Evolutionary conservation across 1,140 invertebrate species (phyloP).

Genomic region (Anadara kagoshimensis): DNA sequence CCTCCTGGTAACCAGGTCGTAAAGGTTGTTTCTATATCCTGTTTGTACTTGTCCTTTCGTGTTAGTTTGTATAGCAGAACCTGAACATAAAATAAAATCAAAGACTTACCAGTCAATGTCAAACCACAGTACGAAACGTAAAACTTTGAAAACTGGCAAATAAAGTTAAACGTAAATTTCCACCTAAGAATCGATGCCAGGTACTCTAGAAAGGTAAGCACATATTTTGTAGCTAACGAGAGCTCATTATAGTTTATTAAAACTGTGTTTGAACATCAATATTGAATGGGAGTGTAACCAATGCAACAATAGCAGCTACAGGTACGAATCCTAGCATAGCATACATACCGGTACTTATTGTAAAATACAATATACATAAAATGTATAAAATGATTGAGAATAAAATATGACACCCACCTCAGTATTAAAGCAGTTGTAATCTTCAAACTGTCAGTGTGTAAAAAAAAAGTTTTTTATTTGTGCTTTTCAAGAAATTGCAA

Average conservation of each 20-base stretch:
- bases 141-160: background rate
- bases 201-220: background rate
- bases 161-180: background rate
- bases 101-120: background rate
- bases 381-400: no score
- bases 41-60: constrained; percentile 40
- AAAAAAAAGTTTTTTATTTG: no score
- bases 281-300: no score
- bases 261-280: no score
- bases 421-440: no score
- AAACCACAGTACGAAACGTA: background rate
- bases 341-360: no score
- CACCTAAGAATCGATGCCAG: background rate
- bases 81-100: constrained; percentile 16
- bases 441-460: no score
- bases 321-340: no score
- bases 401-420: no score
- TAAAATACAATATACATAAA: no score
- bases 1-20: constrained; percentile 42
- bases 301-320: no score
- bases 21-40: constrained; percentile 43
- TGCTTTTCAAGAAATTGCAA: no score
- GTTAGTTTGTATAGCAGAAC: constrained; percentile 50
- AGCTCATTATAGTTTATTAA: background rate
- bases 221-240: background rate